Evolutionary conservation across 2,888 invertebrate species (phyloP), one percentile per base, ranked within the genome.

Genomic region (Autographa gamma): DNA sequence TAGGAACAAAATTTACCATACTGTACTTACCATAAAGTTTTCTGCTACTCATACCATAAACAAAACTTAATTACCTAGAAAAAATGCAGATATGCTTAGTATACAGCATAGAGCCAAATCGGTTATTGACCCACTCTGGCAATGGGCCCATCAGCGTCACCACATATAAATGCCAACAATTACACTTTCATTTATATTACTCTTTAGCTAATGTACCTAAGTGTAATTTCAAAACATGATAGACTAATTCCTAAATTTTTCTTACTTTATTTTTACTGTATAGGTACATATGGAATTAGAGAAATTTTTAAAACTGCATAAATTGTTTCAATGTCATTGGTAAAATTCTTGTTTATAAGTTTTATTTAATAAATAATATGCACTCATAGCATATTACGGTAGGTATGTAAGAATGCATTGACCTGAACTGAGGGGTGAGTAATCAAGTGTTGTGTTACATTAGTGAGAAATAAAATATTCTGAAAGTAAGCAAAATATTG

Each of bases 51-150:
- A 14, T 32, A 38, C 18, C 18, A 74, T 69, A 54, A 69, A 66
- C n/a, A 66, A 63, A 71, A 79, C 83, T 81, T 68, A 82, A 67
- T 86, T 80, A 80, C 82, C 83, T 81, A 84, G 75, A 73, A 77
- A 78, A 82, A 83, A 85, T 85, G 81, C 80, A 76, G 81, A 77
- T 82, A 81, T 81, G 69, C 48, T 18, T 54, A 75, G 5, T n/a
- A 48, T 8, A n/a, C 4, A 48, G 60, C 73, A 65, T 60, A 67
- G 70, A 67, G n/a, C 62, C 58, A 78, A 69, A 69, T 82, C 78
- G 93, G 92, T 88, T 92, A 89, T 91, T 93, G 94, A 93, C 93
- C 94, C 81, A 86, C 86, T 86, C 90, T 93, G 94, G 93, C 92
- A 92, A 71, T 43, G 70, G 82, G 89, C 92, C 92, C 91, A 89